These are phyloP conservation scores for Morinoia aosen DNA, from an alignment of 2,888 invertebrate species.

Conservation along the genomic window DNA sequence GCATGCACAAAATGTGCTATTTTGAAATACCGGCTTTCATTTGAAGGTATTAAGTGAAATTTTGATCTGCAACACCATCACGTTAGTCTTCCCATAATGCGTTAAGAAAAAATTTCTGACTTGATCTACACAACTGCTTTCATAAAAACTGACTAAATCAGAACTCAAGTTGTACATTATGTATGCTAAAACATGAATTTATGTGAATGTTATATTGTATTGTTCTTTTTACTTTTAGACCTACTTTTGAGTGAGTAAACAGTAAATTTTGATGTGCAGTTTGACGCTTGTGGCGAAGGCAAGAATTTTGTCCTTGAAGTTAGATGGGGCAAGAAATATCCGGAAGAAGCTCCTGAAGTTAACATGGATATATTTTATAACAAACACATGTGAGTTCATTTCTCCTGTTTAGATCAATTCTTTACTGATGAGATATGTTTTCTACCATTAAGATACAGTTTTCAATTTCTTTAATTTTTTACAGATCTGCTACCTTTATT, in stretches of 20 bases:
- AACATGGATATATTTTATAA: constrained; percentile 95
- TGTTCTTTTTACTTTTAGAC: not conserved
- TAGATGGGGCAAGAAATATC: constrained; percentile 88
- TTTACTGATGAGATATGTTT: constrained; percentile 5
- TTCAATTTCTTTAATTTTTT: not conserved
- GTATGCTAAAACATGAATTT: not conserved
- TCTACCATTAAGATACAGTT: not conserved
- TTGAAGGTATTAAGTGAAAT: too few species aligned
- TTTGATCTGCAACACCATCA: too few species aligned
- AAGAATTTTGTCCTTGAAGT: constrained; percentile 91
- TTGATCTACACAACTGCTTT: too few species aligned
- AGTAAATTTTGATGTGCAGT: constrained; percentile 74
- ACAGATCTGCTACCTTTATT: too few species aligned
- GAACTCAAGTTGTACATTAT: not conserved
- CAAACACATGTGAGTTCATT: constrained; percentile 85
- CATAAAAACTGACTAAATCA: too few species aligned
- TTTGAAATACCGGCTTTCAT: too few species aligned
- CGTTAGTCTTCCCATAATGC: too few species aligned
- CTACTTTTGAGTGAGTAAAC: not conserved
- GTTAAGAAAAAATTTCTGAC: too few species aligned
- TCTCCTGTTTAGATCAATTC: not conserved
- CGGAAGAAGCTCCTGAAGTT: constrained; percentile 83
- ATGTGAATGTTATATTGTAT: not conserved
- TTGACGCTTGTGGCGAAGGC: constrained; percentile 82
- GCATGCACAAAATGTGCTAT: too few species aligned